These are phyloP conservation scores for Protosalanx chinensis DNA, from an alignment of 2,797 vertebrate species.

Conservation along the genomic window DNA sequence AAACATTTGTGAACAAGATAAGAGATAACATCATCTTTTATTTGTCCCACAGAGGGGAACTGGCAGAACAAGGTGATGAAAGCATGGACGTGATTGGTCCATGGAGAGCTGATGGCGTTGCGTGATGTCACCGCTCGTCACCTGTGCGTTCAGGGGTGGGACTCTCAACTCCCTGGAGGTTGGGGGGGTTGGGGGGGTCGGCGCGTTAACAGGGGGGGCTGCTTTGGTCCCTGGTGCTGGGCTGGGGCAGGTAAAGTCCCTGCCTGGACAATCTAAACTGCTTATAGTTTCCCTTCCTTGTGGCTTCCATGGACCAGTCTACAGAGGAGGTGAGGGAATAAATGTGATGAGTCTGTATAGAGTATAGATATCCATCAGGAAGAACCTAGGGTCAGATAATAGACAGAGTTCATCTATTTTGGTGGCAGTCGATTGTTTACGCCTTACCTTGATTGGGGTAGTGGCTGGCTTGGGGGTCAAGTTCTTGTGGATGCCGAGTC, in stretches of 20 bases:
- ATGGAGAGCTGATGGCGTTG: background rate
- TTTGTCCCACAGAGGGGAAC: too few relatives aligned
- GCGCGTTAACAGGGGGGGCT: constrained; percentile 72
- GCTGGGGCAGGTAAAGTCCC: constrained; percentile 86
- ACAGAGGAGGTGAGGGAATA: background rate
- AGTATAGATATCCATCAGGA: background rate
- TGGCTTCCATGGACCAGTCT: constrained; percentile 74
- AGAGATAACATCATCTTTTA: too few relatives aligned
- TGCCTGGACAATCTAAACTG: constrained; percentile 78
- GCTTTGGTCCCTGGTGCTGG: constrained; percentile 85
- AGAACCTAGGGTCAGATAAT: background rate
- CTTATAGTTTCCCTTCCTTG: constrained; percentile 83
- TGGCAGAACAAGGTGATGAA: too few relatives aligned
- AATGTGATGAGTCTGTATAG: background rate
- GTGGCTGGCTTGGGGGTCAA: constrained; percentile 84
- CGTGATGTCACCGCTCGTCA: too few relatives aligned
- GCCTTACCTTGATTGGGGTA: constrained; percentile 81
- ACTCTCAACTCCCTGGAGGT: constrained; percentile 85
- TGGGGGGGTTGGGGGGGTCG: constrained; percentile 73
- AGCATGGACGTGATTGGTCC: background rate
- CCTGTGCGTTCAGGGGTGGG: background rate
- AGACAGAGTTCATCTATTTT: background rate
- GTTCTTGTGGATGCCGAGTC: constrained; percentile 87
- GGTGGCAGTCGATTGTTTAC: background rate
- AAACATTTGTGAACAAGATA: too few relatives aligned